Base-by-base conservation (phyloP, 1,140 invertebrate genomes). In the Diorhabda carinulata region DNA sequence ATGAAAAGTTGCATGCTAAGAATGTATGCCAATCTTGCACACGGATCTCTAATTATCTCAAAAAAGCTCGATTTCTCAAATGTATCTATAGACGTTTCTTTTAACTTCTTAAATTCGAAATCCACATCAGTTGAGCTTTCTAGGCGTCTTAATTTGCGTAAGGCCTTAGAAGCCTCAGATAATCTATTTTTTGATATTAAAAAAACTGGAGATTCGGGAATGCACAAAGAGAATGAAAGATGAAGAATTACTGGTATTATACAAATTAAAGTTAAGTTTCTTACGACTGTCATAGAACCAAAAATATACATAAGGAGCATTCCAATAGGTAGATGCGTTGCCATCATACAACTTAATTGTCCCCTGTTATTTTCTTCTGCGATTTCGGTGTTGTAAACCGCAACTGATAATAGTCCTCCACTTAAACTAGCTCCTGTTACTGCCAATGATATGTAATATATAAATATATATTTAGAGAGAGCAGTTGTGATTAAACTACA, bases 141-240 rank as follows among this genome's bases (percentile, higher is more conserved):
- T 85, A 84, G 64, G 2, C 89, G 87, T 3, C 92, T 83, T 1
- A 96, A 81, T 72, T 85, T 89, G 64, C 84, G 82, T 68, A 96
- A 79, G 3, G 89, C 82, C 3, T 83, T 76, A 0, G 86, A 77
- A 0, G 92, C 92, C 3, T 88, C 86, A 3, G 85, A 79, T 47
- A 84, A 84, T 10, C 86, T 83, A 10, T 82, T 83, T 75, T 86
- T 86, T 5, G 82, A 80, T 0, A 92, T 79, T 52, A 90, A 82
- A 70, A 86, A 92, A 64, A 88, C 89, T 0, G 94, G 94, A 42
- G 91, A 91, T 77, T 97, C 94, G 0, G 94, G 94, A 83, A 95
- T 90, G 62, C 88, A 87, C 3, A 52, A 8, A 82, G 91, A 91
- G 72, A 89, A 87, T 0, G 85, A 67, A 45, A 90, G 77, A 79